Conservation (phyloP, 2,888 invertebrate species). For the Amorpha juglandis region DNA sequence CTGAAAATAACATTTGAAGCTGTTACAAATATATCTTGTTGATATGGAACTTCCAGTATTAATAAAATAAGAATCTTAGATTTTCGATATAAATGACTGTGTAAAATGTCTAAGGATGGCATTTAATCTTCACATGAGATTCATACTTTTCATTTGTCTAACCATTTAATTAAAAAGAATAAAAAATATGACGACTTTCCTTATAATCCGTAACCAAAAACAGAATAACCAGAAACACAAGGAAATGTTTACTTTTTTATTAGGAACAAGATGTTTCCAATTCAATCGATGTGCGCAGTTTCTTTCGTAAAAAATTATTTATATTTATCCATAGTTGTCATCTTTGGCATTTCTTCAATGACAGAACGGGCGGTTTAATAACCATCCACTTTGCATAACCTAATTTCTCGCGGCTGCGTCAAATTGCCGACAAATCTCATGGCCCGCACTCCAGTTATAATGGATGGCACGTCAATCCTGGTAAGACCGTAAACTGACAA, state of each 20-base stretch:
- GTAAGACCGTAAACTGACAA: constrained; percentile 59
- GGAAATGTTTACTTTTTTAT: not conserved
- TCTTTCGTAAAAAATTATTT: constrained; percentile 25
- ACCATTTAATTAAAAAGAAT: too few species aligned
- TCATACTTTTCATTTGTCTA: too few species aligned
- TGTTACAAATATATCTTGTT: not conserved
- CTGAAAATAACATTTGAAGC: not conserved
- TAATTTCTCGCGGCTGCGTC: constrained; percentile 68
- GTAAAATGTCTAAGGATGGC: too few species aligned
- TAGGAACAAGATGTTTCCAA: not conserved
- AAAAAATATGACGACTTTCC: too few species aligned
- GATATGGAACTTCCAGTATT: not conserved
- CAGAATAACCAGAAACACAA: not conserved
- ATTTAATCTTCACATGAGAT: too few species aligned
- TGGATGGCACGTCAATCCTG: constrained; percentile 60
- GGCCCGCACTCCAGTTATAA: constrained; percentile 52
- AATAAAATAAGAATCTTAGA: not conserved
- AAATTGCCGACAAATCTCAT: constrained; percentile 67
- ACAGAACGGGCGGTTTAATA: constrained; percentile 59
- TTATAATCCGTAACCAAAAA: too few species aligned
- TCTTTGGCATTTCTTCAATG: constrained; percentile 59
- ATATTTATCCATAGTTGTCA: constrained; percentile 51
- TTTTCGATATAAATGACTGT: not conserved
- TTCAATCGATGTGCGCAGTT: not conserved
- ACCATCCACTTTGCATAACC: constrained; percentile 72